phyloP scores from a whole-genome alignment of 2,797 vertebrate species.

The Cossypha polioptera region DNA sequence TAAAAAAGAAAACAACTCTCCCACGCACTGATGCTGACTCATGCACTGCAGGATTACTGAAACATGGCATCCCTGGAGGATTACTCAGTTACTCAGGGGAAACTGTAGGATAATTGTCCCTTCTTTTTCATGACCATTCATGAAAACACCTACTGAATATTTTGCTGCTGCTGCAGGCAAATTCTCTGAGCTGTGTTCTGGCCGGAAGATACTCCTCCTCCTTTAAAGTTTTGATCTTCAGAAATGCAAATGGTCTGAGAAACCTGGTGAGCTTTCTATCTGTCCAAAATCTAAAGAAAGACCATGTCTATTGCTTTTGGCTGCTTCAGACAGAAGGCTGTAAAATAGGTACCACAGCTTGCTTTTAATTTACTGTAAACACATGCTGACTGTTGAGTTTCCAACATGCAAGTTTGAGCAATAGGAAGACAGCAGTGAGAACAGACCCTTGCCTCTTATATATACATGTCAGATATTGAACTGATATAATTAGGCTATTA shows the following conservation, averaged over 20 bases:
- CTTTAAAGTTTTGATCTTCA: not conserved
- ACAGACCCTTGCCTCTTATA: not conserved
- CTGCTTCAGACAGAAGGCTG: not conserved
- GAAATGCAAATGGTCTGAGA: not conserved
- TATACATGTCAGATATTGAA: not conserved
- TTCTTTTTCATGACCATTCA: constrained; percentile 45
- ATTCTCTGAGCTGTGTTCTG: not conserved
- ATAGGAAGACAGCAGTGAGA: not conserved
- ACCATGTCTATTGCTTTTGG: not conserved
- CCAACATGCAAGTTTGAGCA: not conserved
- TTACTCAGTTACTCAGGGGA: not conserved
- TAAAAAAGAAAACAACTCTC: not conserved
- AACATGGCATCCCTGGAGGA: not conserved
- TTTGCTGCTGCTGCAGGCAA: constrained; percentile 6
- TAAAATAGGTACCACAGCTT: not conserved
- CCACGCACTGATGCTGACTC: not conserved
- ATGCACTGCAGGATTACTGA: not conserved
- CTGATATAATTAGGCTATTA: not conserved
- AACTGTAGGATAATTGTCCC: not conserved
- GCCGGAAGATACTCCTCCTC: not conserved
- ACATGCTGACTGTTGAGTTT: not conserved
- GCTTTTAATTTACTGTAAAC: not conserved
- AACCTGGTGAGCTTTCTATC: not conserved
- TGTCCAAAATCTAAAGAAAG: not conserved
- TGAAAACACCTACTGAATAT: constrained; percentile 34